phyloP scores from a whole-genome alignment of 2,888 invertebrate species.

The Pinctada fucata region DNA sequence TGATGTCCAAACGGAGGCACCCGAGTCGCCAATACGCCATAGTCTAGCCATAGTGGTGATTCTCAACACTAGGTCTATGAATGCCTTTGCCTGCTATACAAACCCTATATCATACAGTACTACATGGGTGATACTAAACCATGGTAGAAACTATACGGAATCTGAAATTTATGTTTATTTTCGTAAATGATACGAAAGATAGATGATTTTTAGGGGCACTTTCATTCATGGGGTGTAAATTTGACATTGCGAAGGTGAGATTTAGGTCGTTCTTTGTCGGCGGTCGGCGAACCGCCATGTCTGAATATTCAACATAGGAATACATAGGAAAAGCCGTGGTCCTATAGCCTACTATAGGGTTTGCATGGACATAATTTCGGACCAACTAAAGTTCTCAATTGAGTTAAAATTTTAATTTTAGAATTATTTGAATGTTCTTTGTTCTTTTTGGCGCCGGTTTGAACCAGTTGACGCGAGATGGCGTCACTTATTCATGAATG shows the following conservation, averaged over 20 bases:
- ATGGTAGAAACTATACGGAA: slow-evolving; percentile 46
- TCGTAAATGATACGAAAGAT: slow-evolving; percentile 30
- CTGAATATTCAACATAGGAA: slow-evolving; percentile 50
- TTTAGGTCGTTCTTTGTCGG: slow-evolving; percentile 70
- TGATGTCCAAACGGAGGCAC: not conserved
- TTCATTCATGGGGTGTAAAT: slow-evolving; percentile 71
- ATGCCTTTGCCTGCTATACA: slow-evolving; percentile 42
- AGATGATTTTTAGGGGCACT: slow-evolving; percentile 68
- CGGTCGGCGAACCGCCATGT: slow-evolving; percentile 53
- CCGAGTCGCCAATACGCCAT: slow-evolving; percentile 33
- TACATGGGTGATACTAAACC: slow-evolving; percentile 52
- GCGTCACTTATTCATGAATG: too few relatives aligned
- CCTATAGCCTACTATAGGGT: slow-evolving; percentile 10
- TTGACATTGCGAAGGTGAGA: slow-evolving; percentile 66
- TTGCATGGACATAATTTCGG: slow-evolving; percentile 6
- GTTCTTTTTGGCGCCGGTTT: slow-evolving; percentile 45
- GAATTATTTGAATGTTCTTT: slow-evolving; percentile 36
- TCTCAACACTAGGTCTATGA: slow-evolving; percentile 25
- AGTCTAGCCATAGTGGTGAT: slow-evolving; percentile 32
- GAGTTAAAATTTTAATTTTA: not conserved
- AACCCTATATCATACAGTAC: slow-evolving; percentile 57
- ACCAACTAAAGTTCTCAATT: not conserved
- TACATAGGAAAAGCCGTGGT: slow-evolving; percentile 25
- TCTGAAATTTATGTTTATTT: slow-evolving; percentile 37
- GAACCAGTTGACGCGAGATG: slow-evolving; percentile 39